Evolutionary conservation across 2,888 invertebrate genomes (phyloP).

Genomic region (Endomychus coccineus): DNA sequence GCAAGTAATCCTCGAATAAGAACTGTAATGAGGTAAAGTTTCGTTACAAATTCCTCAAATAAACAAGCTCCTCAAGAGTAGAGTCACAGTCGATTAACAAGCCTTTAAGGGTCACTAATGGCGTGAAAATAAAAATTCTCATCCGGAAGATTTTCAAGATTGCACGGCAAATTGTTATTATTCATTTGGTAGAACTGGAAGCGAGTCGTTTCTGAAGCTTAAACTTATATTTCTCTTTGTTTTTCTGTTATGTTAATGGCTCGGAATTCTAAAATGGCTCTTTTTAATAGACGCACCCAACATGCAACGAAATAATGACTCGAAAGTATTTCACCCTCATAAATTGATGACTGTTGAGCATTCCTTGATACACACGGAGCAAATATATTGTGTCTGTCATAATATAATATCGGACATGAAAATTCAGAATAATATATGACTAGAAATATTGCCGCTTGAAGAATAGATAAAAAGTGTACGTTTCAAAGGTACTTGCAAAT

Average conservation of each 20-base stretch:
- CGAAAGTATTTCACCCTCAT: background rate
- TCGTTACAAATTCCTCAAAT: too few relatives aligned
- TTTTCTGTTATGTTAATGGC: constrained; percentile 6
- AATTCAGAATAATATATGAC: too few relatives aligned
- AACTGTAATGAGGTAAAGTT: too few relatives aligned
- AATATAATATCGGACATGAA: too few relatives aligned
- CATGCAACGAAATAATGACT: constrained; percentile 2
- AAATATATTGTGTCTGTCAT: too few relatives aligned
- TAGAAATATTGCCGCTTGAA: too few relatives aligned
- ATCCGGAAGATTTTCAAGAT: background rate
- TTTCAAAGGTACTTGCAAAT: too few relatives aligned
- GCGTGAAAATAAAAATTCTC: constrained; percentile 3
- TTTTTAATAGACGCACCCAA: background rate
- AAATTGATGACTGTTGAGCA: too few relatives aligned
- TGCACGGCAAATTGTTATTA: constrained; percentile 5
- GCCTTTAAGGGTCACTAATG: constrained; percentile 8
- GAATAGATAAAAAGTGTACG: too few relatives aligned
- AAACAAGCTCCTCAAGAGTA: too few relatives aligned
- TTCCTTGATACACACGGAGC: too few relatives aligned
- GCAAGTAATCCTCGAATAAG: too few relatives aligned
- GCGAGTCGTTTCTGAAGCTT: background rate
- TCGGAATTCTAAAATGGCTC: constrained; percentile 2
- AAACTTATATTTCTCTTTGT: constrained; percentile 1
- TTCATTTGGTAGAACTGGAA: constrained; percentile 5
- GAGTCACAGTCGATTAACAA: constrained; percentile 2